Base-by-base conservation (phyloP, 1,140 invertebrate genomes). In the Ganaspis sp. region DNA sequence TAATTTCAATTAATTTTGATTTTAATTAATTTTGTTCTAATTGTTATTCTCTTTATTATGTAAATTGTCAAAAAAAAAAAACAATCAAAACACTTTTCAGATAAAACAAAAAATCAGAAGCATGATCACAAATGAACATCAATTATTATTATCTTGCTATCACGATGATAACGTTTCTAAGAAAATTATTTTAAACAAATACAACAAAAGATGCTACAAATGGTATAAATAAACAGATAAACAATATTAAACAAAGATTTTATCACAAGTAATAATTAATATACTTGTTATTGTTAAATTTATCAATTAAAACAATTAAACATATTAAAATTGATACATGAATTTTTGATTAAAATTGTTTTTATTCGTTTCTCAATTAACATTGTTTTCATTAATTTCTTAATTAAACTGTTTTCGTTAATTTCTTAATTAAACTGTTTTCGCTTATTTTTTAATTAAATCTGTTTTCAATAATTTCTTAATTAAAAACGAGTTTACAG, bases 61-160 rank as follows among this genome's bases (percentile, higher is more conserved):
- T 34, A 34, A n/a, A 34, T 34, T 34, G 8, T 0, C n/a, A 17
- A 17, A 49, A 49, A 49, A 26, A 64, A 64, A 29, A 26, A 0
- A 64, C 12, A 26, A n/a, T 34, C 6, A 34, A 64, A 2, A 26
- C 21, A 29, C 23, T 64, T 26, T 34, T 6, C 5, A 64, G 12
- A 64, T 11, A 64, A 26, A 64, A 21, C 4, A 29, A 11, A 58
- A 58, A 11, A 12, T 29, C 15, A 15, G 23, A 64, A 49, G 45
- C 23, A 29, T 29, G 23, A 4, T n/a, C n/a, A 26, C 8, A n/a
- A 4, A 29, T 6, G 29, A n/a, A n/a, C 23, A 64, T 64, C 58
- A 64, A 64, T 64, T 64, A 64, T 64, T 12, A 11, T 64, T 64
- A 64, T 64, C 23, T 64, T 64, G 1, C 15, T 64, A 26, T 34